These are phyloP conservation scores for Callimorpha dominula DNA, from an alignment of 2,888 invertebrate species.

Conservation along the genomic window DNA sequence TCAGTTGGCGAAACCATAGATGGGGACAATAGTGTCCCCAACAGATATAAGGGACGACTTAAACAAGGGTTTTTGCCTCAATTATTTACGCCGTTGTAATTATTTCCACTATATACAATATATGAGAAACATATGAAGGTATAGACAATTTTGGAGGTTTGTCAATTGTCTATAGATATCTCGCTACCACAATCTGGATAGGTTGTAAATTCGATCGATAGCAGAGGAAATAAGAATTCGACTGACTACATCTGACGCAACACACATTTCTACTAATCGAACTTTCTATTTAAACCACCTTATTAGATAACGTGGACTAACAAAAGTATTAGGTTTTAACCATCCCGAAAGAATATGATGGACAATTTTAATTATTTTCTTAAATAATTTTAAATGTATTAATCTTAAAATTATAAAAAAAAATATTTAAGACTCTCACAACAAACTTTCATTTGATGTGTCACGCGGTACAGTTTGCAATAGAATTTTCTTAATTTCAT, in stretches of 20 bases:
- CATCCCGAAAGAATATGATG: no score
- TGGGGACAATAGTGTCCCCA: constrained; percentile 78
- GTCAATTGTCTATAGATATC: background rate
- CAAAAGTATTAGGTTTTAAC: no score
- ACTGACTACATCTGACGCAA: background rate
- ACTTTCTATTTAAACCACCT: no score
- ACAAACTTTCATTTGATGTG: no score
- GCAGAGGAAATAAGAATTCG: background rate
- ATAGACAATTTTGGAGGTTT: constrained; percentile 5
- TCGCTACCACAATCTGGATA: background rate
- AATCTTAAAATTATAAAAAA: no score
- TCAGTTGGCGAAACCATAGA: constrained; percentile 68
- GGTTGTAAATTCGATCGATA: background rate
- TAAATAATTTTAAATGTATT: no score
- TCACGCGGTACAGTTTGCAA: no score
- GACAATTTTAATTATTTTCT: no score
- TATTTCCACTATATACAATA: constrained; percentile 75
- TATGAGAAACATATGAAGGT: constrained; percentile 36
- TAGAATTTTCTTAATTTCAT: no score
- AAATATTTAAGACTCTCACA: no score
- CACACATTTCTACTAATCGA: no score
- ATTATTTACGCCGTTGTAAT: constrained; percentile 78
- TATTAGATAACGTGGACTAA: no score
- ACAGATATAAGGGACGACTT: constrained; percentile 76
- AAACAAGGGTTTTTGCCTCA: constrained; percentile 83